Conservation (phyloP, 2,888 invertebrate genomes). For the Eutolmus rufibarbis region DNA sequence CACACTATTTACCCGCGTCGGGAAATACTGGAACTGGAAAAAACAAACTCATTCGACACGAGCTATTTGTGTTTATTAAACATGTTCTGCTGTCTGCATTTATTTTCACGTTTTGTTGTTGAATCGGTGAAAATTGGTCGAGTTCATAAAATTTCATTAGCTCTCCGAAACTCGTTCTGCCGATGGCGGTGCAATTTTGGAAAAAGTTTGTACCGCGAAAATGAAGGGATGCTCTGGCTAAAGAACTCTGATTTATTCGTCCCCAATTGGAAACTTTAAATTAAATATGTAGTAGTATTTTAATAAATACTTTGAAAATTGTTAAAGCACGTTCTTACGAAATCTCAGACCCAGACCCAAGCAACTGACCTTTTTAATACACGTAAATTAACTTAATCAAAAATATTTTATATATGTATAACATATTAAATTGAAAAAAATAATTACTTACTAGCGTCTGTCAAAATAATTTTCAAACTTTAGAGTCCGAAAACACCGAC, state of each 20-base stretch:
- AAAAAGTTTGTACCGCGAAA: background rate
- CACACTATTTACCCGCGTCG: background rate
- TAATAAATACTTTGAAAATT: too few relatives aligned
- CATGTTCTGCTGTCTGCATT: background rate
- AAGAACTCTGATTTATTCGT: background rate
- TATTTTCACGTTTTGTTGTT: background rate
- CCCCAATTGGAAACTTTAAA: background rate
- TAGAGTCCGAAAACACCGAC: too few relatives aligned
- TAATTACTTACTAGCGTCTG: too few relatives aligned
- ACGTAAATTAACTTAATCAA: too few relatives aligned
- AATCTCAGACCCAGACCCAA: background rate
- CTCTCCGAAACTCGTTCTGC: background rate
- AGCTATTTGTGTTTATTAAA: constrained; percentile 21
- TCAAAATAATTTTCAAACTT: too few relatives aligned
- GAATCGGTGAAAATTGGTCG: background rate
- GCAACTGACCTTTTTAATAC: background rate
- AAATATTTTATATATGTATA: too few relatives aligned
- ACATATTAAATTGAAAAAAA: too few relatives aligned
- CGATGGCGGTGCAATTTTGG: background rate
- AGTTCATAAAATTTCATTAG: background rate
- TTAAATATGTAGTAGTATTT: background rate
- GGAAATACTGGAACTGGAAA: background rate
- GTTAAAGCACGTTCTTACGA: too few relatives aligned
- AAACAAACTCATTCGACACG: constrained; percentile 14
- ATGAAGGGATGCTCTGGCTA: background rate